These are phyloP conservation scores for Bombus pyrosoma DNA, from an alignment of 1,140 invertebrate species.

Conservation along the genomic window DNA sequence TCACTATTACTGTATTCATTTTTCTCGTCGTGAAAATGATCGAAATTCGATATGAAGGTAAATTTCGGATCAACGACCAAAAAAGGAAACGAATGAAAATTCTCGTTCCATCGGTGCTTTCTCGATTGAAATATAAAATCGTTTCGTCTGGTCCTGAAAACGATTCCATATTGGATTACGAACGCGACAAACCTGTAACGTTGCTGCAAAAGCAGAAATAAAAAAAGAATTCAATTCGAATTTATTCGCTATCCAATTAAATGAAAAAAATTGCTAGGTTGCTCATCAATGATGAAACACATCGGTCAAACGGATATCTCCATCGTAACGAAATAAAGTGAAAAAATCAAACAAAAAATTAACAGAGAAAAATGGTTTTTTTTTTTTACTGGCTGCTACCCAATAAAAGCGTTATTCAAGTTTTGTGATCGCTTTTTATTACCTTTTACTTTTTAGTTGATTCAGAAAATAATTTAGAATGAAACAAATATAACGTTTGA, in stretches of 20 bases:
- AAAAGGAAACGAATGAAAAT: neutral
- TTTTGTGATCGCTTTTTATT: neutral
- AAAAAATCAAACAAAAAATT: neutral
- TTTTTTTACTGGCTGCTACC: neutral
- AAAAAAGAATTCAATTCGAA: neutral
- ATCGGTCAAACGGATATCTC: neutral
- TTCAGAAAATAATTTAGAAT: too few relatives aligned
- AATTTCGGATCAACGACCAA: neutral
- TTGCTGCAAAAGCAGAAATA: neutral
- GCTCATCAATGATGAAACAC: neutral
- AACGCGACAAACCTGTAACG: neutral
- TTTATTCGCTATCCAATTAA: neutral
- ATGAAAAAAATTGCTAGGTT: neutral
- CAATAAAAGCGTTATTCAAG: neutral
- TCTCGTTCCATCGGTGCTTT: neutral
- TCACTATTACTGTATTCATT: neutral
- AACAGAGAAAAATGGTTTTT: neutral
- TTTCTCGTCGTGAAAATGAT: neutral
- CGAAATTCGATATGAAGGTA: neutral
- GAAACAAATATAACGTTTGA: neutral
- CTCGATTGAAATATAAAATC: neutral
- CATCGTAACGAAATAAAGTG: neutral
- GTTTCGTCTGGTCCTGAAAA: neutral
- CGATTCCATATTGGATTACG: slow-evolving; percentile 7
- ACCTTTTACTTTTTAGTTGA: neutral